Base-by-base conservation (phyloP, 2,797 vertebrate species). In the Oryzias dopingdopingensis region DNA sequence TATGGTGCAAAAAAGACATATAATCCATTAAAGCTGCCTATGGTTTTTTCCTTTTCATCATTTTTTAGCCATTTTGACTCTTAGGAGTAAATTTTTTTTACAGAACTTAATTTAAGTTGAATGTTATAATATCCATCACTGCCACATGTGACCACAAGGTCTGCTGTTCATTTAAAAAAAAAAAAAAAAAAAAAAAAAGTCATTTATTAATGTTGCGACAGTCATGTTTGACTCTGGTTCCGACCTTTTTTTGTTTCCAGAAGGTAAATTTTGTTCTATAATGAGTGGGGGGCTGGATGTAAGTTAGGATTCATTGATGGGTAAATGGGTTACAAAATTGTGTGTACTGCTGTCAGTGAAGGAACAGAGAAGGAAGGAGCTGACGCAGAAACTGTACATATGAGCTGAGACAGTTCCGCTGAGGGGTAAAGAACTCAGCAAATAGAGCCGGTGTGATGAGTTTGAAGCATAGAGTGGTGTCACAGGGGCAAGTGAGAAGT, bases 401-500 rank as follows among this genome's bases (percentile, higher is more conserved):
- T 23, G 49, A 44, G 32, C 37, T 65, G 44, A 62, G 45, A 50
- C 1, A 1, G 2, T 8, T 22, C 46, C 59, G 51, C 46, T 2
- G 2, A 24, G 46, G 41, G 56, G 15, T 17, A 8, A 42, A 56
- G 40, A 48, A 53, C 18, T 5, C 14, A 14, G 24, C 41, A 47
- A 62, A 63, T 14, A 6, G 14, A 32, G 43, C 37, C 4, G 14
- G 17, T 1, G 20, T 59, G 52, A 68, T 50, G 58, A 70, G 61
- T 52, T 50, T 42, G 52, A 75, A 67, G 62, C 58, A 53, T 59
- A 48, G 22, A 48, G 32, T 0, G 5, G 42, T 62, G 61, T 74
- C 71, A 74, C 42, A 0, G 62, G 56, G 60, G 41, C 57, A 56
- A 53, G 62, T 44, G 62, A 61, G 67, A 65, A 66, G 65, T 18